A percentile compares a stretch with the other conserved stretches of the same genome.
Conservation (phyloP, 2,797 vertebrate species). For the Hoplostethus mediterraneus region DNA sequence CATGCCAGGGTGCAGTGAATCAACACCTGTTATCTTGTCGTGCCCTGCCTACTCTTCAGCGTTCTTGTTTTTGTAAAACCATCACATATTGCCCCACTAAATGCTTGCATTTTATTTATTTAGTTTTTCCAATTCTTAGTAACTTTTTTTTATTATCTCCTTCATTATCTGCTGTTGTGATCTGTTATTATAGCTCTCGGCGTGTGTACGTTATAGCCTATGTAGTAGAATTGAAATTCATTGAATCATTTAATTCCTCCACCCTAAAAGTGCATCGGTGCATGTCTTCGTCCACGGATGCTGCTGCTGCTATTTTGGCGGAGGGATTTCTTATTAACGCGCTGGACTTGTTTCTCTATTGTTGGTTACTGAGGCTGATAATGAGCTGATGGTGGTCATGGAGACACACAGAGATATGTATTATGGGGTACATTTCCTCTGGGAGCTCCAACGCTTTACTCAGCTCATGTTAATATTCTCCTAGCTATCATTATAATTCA, state of each 20-base stretch:
- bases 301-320: neutral
- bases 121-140: neutral
- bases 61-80: conserved; percentile 4
- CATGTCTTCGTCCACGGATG: neutral
- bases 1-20: neutral
- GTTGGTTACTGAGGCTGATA: neutral
- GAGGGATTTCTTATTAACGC: neutral
- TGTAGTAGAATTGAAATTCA: neutral
- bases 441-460: conserved; percentile 43
- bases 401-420: conserved; percentile 16
- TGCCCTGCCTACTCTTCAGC: neutral
- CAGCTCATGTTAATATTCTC: conserved; percentile 41
- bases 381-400: conserved; percentile 17
- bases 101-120: neutral
- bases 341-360: neutral
- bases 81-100: neutral
- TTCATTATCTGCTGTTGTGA: too few species aligned
- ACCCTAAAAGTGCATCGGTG: neutral
- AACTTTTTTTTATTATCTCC: neutral
- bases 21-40: conserved; percentile 1
- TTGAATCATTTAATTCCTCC: neutral
- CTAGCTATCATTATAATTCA: conserved; percentile 61
- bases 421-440: conserved; percentile 17
- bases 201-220: neutral
- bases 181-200: neutral